phyloP scores from a whole-genome alignment of 1,140 invertebrate species.

The Drosophila kepulauana region DNA sequence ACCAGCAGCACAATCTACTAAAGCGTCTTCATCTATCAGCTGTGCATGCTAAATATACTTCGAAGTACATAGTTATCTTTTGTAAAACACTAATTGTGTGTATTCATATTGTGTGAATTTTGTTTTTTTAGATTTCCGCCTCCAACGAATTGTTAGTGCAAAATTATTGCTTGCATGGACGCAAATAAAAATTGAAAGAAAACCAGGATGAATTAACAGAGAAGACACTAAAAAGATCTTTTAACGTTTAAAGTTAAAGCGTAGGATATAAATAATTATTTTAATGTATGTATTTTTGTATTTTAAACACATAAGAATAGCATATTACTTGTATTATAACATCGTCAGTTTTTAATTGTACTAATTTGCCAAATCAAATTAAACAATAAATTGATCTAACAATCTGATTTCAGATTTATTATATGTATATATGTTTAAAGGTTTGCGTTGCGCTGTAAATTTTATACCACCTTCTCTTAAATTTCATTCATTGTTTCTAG shows the following conservation, averaged over 20 bases:
- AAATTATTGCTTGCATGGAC: constrained; percentile 6
- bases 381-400: constrained; percentile 11
- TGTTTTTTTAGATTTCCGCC: constrained; percentile 65
- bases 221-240: constrained; percentile 72
- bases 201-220: constrained; percentile 12
- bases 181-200: constrained; percentile 5
- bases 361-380: neutral
- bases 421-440: no score
- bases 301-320: constrained; percentile 46
- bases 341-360: constrained; percentile 12
- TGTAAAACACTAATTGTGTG: neutral
- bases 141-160: constrained; percentile 67
- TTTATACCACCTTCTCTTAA: no score
- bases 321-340: constrained; percentile 59
- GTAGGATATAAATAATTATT: constrained; percentile 65
- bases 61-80: constrained; percentile 5
- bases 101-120: constrained; percentile 17
- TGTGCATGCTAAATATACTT: constrained; percentile 53
- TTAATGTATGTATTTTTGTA: constrained; percentile 61
- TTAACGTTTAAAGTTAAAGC: constrained; percentile 45
- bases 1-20: constrained; percentile 28
- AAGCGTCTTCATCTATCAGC: constrained; percentile 39
- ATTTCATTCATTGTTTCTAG: no score
- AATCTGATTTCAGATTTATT: neutral
- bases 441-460: no score